Evolutionary conservation across 1,140 invertebrate species (phyloP).

Genomic region (Solenopsis invicta): DNA sequence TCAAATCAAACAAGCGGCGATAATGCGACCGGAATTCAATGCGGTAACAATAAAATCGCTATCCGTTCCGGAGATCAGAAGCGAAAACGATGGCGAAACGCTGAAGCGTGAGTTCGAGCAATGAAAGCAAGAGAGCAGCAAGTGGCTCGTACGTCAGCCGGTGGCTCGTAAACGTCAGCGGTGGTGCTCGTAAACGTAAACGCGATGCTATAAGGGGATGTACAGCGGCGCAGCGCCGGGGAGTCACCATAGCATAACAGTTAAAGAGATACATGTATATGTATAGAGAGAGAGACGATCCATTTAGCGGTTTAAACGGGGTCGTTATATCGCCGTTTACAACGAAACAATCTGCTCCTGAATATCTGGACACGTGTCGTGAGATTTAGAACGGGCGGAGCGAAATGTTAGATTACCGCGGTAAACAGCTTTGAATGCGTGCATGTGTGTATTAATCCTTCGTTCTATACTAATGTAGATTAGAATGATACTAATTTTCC

Average conservation of each 20-base stretch:
- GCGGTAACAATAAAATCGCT: conserved; percentile 67
- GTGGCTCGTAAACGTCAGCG: conserved; percentile 88
- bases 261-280: conserved; percentile 81
- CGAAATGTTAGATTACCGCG: conserved; percentile 47
- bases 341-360: conserved; percentile 75
- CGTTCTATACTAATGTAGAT: conserved; percentile 16
- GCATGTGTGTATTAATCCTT: conserved; percentile 17
- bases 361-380: conserved; percentile 54
- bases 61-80: conserved; percentile 57
- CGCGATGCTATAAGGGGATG: conserved; percentile 87
- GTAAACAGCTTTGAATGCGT: conserved; percentile 44
- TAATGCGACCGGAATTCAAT: conserved; percentile 44
- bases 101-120: conserved; percentile 72
- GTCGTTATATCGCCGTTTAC: conserved; percentile 74
- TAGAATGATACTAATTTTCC: conserved; percentile 21
- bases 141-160: conserved; percentile 88
- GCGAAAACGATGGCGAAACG: conserved; percentile 71
- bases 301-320: conserved; percentile 77
- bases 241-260: conserved; percentile 85
- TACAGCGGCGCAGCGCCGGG: conserved; percentile 80
- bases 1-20: conserved; percentile 10
- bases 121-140: conserved; percentile 83
- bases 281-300: conserved; percentile 73
- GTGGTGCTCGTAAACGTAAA: conserved; percentile 87
- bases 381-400: conserved; percentile 63